A percentile compares a stretch with the other conserved stretches of the same genome.
Conservation (phyloP, 2,888 invertebrate genomes). For the Lasioglossum pauxillum region DNA sequence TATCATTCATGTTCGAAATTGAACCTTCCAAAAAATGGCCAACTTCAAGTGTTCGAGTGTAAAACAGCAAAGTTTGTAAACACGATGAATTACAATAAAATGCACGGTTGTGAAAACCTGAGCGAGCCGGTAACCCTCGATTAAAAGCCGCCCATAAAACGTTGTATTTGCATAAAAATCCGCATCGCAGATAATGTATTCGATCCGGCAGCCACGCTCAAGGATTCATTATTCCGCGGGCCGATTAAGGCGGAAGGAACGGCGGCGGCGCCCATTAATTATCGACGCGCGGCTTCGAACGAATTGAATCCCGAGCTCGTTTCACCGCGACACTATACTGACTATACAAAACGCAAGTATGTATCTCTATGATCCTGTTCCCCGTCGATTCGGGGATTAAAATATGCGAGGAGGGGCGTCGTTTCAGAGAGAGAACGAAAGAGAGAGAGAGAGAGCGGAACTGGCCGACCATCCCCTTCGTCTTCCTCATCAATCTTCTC, state of each 20-base stretch:
- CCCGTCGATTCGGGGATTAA: slow-evolving; percentile 43
- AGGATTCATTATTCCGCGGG: slow-evolving; percentile 37
- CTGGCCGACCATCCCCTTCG: slow-evolving; percentile 50
- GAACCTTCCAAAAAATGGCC: no score
- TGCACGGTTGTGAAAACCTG: neutral
- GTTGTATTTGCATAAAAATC: neutral
- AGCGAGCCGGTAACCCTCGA: neutral
- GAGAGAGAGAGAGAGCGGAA: slow-evolving; percentile 13
- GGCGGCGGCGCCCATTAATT: slow-evolving; percentile 28
- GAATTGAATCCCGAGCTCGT: slow-evolving; percentile 19
- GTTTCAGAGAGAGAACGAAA: slow-evolving; percentile 1
- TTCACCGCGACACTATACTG: neutral
- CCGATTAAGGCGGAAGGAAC: slow-evolving; percentile 23
- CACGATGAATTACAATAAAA: neutral
- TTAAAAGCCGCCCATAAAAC: neutral
- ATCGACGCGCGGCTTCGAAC: slow-evolving; percentile 17
- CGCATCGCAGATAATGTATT: slow-evolving; percentile 16
- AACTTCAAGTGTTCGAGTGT: no score
- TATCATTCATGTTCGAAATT: no score
- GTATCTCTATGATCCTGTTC: slow-evolving; percentile 4
- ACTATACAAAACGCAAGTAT: neutral
- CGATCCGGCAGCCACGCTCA: neutral
- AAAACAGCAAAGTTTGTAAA: neutral
- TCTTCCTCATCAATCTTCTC: slow-evolving; percentile 67
- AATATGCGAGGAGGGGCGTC: slow-evolving; percentile 52